Evolutionary conservation across 1,140 invertebrate genomes (phyloP).

Genomic region (Drosophila repletoides): DNA sequence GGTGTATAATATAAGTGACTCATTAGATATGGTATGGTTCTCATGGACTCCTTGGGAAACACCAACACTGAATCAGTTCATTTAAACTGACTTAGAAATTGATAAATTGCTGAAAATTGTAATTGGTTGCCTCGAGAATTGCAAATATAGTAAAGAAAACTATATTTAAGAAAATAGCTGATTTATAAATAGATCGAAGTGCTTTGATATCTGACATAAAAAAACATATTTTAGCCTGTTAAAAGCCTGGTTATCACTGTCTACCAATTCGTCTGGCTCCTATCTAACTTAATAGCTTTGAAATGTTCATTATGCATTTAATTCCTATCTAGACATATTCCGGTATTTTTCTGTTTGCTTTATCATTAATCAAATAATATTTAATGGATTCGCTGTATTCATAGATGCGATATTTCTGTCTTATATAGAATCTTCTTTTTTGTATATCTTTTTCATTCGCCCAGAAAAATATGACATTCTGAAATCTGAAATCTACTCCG

Average conservation of each 20-base stretch:
- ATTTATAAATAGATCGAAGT: not conserved
- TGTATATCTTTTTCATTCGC: too few species aligned
- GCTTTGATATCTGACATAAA: not conserved
- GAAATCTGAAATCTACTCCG: too few species aligned
- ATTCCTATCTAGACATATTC: too few species aligned
- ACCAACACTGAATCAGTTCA: conserved; percentile 12
- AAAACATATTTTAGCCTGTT: not conserved
- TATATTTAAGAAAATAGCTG: not conserved
- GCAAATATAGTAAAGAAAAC: not conserved
- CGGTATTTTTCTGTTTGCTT: too few species aligned
- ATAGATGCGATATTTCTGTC: too few species aligned
- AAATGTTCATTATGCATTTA: too few species aligned
- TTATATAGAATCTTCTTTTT: too few species aligned
- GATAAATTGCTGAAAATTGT: not conserved
- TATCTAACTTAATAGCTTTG: too few species aligned
- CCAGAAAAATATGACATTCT: too few species aligned
- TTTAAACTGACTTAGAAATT: not conserved
- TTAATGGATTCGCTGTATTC: too few species aligned
- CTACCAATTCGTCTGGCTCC: too few species aligned
- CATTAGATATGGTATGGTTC: not conserved
- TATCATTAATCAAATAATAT: too few species aligned
- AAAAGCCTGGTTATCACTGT: not conserved
- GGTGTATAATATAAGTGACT: conserved; percentile 5
- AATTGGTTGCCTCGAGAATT: not conserved
- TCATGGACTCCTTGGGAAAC: not conserved